Base-by-base conservation (phyloP, 2,797 vertebrate genomes). In the Aphelocoma californica region DNA sequence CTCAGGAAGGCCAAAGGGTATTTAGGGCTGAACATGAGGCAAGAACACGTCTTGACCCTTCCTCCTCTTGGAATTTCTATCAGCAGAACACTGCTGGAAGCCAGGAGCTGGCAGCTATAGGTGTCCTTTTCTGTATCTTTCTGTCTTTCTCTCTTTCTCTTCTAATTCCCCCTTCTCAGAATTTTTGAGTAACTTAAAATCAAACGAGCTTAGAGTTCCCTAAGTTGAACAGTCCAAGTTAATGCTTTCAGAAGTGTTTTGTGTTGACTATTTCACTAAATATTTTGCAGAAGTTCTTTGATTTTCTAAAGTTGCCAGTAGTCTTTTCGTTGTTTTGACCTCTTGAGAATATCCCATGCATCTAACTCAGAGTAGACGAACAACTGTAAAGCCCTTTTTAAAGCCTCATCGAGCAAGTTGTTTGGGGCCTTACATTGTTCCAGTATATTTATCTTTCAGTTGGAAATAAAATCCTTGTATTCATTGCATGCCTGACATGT, bases 1-100 rank as follows among this genome's bases (percentile, higher is more conserved):
- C 6, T 3, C 14, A 29, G 50, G 16, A 57, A 25, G 9, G 42
- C 17, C 42, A 42, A 31, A 3, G 31, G 2, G 1, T 31, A 1
- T 42, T 14, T 8, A 50, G 1, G 9, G 21, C 36, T 26, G 26
- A 65, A 6, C 20, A 65, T 0, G 0, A 21, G 44, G 6, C 3
- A 40, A 25, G 0, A 0, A 48, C 10, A 1, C n/a, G 7, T 10
- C 21, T 44, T 31, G 2, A 31, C 18, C 6, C 5, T 5, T 11
- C 13, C 6, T 65, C 9, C 21, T 44, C 18, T 2, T 44, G 18
- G 9, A 66, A 44, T 44, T 48, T 58, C 26, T 36, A 3, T 57
- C 51, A 66, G 18, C 18, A 50, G 36, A 32, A 18, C 21, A 32
- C 32, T 8, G 5, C 26, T 75, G 23, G 21, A 66, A 51, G 20